Base-by-base conservation (phyloP, 1,140 invertebrate genomes). In the Drosophila tropicalis region DNA sequence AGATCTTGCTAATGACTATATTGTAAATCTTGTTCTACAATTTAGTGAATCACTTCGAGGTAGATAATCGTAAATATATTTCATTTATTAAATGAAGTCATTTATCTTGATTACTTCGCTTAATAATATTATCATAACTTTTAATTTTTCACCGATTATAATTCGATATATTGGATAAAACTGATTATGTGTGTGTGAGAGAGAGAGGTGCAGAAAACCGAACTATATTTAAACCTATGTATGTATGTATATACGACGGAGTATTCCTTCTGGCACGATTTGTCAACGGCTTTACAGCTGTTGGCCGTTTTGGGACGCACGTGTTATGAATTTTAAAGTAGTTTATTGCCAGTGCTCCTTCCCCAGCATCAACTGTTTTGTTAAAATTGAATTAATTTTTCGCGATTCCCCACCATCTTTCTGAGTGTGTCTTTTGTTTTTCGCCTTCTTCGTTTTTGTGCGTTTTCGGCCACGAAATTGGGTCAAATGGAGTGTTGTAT, bases 361-460 rank as follows among this genome's bases (percentile, higher is more conserved):
- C 25, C 15, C 62, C 65, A 39, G 40, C 79, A 81, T 73, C 68
- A 81, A 72, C 62, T 76, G 44, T 44, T 47, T 36, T 40, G 25
- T 68, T 56, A 36, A 80, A 84, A 80, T 70, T 85, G 81, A 81
- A 81, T 85, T 81, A 80, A 84, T 84, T 73, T 77, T 41, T 47
- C 29, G 40, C 41, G 15, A 47, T 22, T 64, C 17, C 10, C 6
- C 17, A 5, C 15, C 13, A 1, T n/a, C 17, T 51, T n/a, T 41
- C 40, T n/a, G 3, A 41, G 41, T 19, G 73, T 60, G 68, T 54
- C 40, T 67, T 70, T 76, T 70, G 66, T 68, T 44, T 76, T 74
- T 66, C 25, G 40, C 6, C 13, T 60, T 60, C 32, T 13, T 29
- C 29, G 29, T 29, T 51, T 51, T n/a, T 51, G 17, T 51, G 15